A percentile compares a stretch with the other conserved stretches of the same genome.
These are phyloP conservation scores for Lottia gigantea DNA, from an alignment of 2,888 invertebrate species.

Conservation along the genomic window DNA sequence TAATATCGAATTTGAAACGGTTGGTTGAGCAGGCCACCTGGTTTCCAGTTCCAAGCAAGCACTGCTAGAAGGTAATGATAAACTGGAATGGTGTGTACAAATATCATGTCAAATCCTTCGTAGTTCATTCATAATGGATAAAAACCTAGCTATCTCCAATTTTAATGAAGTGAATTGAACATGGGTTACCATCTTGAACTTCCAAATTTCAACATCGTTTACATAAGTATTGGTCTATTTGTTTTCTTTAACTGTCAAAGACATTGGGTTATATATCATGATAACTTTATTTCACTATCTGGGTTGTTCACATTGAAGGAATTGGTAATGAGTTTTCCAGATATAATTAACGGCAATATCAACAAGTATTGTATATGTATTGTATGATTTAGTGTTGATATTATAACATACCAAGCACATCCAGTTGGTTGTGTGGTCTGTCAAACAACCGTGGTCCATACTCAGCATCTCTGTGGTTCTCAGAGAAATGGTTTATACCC, in stretches of 20 bases:
- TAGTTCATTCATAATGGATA: too few species aligned
- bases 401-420: neutral
- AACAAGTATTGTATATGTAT: neutral
- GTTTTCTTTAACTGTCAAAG: slow-evolving; percentile 19
- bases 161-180: neutral
- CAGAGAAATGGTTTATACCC: too few species aligned
- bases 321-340: neutral
- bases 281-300: slow-evolving; percentile 19
- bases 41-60: too few species aligned
- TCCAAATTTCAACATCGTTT: too few species aligned
- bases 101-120: too few species aligned
- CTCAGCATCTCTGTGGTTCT: too few species aligned
- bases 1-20: too few species aligned
- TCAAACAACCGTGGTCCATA: too few species aligned
- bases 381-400: slow-evolving; percentile 4
- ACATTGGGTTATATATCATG: slow-evolving; percentile 15
- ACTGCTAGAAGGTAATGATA: too few species aligned
- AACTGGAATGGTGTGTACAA: too few species aligned
- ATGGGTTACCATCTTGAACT: neutral
- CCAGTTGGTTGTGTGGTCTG: too few species aligned
- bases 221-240: slow-evolving; percentile 10
- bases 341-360: neutral
- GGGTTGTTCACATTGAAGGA: slow-evolving; percentile 5
- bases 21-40: too few species aligned
- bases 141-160: neutral